phyloP scores from a whole-genome alignment of 2,113 vertebrate genomes.

The Gambusia affinis region DNA sequence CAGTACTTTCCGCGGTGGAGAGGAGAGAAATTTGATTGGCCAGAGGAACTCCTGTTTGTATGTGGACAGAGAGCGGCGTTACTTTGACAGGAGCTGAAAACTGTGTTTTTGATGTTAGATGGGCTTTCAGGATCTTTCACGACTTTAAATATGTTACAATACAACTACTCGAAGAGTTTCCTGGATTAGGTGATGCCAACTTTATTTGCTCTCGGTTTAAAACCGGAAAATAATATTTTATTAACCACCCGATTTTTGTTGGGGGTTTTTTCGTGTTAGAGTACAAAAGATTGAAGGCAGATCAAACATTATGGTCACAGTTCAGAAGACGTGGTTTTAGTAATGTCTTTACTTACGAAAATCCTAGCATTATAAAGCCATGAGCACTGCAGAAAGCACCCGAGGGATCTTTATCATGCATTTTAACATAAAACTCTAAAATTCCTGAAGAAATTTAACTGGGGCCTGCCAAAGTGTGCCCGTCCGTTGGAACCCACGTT shows the following conservation, averaged over 20 bases:
- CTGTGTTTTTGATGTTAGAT: constrained; percentile 14
- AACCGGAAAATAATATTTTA: neutral
- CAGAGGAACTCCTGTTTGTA: constrained; percentile 75
- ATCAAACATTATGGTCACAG: neutral
- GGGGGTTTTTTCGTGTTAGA: neutral
- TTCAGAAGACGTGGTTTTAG: neutral
- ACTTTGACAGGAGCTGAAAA: constrained; percentile 34
- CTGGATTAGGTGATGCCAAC: neutral
- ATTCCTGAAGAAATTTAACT: no score
- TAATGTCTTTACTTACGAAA: neutral
- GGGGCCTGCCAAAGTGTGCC: no score
- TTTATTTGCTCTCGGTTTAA: neutral
- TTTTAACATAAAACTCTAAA: no score
- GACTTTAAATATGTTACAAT: neutral
- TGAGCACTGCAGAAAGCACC: no score
- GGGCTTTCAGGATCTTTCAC: neutral
- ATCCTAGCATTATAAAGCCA: no score
- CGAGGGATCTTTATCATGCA: no score
- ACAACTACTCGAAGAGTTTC: neutral
- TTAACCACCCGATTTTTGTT: neutral
- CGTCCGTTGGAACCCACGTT: no score
- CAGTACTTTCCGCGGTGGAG: constrained; percentile 52
- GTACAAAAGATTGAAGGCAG: neutral
- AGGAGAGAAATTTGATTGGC: constrained; percentile 50
- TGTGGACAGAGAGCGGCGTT: constrained; percentile 73